phyloP scores from a whole-genome alignment of 2,113 vertebrate species.

The Glaucomys volans region DNA sequence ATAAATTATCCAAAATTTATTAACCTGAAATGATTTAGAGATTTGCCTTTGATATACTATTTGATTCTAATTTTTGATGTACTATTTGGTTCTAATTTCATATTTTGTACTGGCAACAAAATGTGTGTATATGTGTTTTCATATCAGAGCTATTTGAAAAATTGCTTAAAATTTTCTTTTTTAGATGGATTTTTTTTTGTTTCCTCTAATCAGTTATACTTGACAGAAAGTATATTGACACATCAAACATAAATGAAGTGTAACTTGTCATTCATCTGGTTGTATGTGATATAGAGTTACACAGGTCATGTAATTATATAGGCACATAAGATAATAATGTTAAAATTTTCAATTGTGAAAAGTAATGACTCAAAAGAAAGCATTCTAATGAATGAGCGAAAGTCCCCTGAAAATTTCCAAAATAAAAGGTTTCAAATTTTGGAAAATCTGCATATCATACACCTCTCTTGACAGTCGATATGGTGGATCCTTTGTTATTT shows the following conservation, averaged over 20 bases:
- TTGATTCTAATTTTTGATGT: neutral
- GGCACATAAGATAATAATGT: too few species aligned
- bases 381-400: neutral
- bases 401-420: neutral
- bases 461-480: neutral
- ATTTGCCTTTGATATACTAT: neutral
- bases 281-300: too few species aligned
- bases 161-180: neutral
- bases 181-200: too few species aligned
- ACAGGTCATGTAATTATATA: too few species aligned
- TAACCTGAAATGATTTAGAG: neutral
- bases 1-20: neutral
- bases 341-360: neutral
- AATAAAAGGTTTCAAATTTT: neutral
- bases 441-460: neutral
- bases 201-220: too few species aligned
- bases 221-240: too few species aligned
- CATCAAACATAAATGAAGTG: too few species aligned
- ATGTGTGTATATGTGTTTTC: neutral
- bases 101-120: neutral
- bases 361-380: neutral
- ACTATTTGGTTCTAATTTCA: neutral
- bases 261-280: too few species aligned
- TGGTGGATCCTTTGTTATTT: neutral
- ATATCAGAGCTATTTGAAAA: neutral